Conservation (phyloP, 2,113 vertebrate genomes). For the Siniperca knerii region DNA sequence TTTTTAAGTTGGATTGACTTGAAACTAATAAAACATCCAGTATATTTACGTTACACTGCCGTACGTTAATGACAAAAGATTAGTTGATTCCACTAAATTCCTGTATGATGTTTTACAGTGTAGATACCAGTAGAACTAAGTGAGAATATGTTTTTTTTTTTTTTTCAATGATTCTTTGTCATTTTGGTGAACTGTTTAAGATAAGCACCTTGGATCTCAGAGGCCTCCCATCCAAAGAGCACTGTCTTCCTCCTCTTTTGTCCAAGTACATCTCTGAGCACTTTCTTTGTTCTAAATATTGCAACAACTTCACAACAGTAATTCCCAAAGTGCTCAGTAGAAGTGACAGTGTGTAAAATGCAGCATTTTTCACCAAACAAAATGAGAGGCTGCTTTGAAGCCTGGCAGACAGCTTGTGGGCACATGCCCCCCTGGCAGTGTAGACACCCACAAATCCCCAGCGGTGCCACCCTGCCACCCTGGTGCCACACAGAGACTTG, state of each 20-base stretch:
- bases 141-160: background rate
- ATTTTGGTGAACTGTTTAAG: background rate
- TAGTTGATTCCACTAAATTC: background rate
- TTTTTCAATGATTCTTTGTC: no score
- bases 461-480: conserved; percentile 74
- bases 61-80: background rate
- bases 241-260: background rate
- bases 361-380: conserved; percentile 52
- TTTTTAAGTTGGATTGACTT: background rate
- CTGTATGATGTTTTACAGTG: background rate
- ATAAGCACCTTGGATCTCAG: background rate
- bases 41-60: background rate
- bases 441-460: conserved; percentile 70
- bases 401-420: conserved; percentile 70
- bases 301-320: conserved; percentile 24
- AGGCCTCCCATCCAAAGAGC: background rate
- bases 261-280: background rate
- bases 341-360: conserved; percentile 56
- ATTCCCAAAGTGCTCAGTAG: conserved; percentile 34
- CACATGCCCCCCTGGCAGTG: conserved; percentile 55
- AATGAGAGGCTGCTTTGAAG: conserved; percentile 62
- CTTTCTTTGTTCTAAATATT: conserved; percentile 24
- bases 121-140: no score
- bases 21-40: background rate
- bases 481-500: conserved; percentile 76